These are phyloP conservation scores for Onychostruthus taczanowskii DNA, from an alignment of 2,113 vertebrate genomes.

Conservation along the genomic window DNA sequence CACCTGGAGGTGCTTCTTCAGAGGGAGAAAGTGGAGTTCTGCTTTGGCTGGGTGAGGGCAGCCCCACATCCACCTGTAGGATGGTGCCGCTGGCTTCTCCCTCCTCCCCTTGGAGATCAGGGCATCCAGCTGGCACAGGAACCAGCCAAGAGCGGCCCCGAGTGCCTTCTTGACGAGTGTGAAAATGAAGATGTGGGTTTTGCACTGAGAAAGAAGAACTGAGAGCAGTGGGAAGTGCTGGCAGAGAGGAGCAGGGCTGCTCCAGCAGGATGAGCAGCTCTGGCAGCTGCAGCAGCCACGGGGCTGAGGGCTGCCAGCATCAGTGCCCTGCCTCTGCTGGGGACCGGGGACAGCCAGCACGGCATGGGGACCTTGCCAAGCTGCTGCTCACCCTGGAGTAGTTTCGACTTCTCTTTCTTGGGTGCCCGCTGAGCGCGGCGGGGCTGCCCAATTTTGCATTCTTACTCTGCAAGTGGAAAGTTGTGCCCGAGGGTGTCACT, in stretches of 20 bases:
- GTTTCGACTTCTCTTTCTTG: background rate
- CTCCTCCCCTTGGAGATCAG: background rate
- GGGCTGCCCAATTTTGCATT: background rate
- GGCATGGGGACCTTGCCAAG: background rate
- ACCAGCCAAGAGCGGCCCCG: background rate
- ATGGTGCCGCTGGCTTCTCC: background rate
- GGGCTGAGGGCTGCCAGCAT: background rate
- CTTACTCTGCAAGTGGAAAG: background rate
- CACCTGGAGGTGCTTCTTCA: background rate
- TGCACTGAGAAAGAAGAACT: background rate
- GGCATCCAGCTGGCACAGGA: background rate
- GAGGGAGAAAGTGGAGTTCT: background rate
- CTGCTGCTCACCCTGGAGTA: background rate
- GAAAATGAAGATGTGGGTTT: background rate
- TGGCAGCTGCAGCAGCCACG: background rate
- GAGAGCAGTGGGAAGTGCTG: background rate
- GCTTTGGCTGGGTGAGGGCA: background rate
- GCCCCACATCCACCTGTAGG: background rate
- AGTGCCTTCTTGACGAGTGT: background rate
- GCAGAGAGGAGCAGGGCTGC: rapidly evolving
- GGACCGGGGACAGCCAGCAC: rapidly evolving
- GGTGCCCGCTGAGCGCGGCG: rapidly evolving
- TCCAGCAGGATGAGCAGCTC: rapidly evolving
- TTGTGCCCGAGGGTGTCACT: background rate
- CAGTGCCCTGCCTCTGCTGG: rapidly evolving